Evolutionary conservation across 2,888 invertebrate species (phyloP).

Genomic region (Tenthredo livida): DNA sequence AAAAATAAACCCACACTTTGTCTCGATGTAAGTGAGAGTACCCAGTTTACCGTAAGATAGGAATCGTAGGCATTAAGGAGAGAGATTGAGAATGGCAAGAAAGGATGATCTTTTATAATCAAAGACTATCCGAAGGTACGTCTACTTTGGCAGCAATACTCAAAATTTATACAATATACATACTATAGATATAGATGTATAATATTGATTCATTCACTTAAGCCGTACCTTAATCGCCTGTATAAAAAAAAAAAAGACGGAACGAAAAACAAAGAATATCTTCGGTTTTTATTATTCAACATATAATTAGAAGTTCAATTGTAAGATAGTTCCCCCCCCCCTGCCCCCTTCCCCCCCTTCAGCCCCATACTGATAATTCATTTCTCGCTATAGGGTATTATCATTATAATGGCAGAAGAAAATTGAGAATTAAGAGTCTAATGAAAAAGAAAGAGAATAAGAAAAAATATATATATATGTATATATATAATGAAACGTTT

Average conservation of each 20-base stretch:
- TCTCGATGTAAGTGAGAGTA: conserved; percentile 68
- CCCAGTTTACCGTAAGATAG: conserved; percentile 68
- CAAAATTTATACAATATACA: not conserved
- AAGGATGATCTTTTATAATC: conserved; percentile 64
- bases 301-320: conserved; percentile 13
- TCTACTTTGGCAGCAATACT: conserved; percentile 75
- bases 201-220: conserved; percentile 30
- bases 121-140: conserved; percentile 67
- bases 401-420: not conserved
- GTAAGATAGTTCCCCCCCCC: conserved; percentile 16
- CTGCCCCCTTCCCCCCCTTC: not conserved
- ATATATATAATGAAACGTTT: not conserved
- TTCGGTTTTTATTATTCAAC: not conserved
- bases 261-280: not conserved
- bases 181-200: not conserved
- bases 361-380: not conserved
- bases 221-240: conserved; percentile 20
- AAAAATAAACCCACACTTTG: conserved; percentile 48
- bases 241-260: not conserved
- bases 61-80: conserved; percentile 68
- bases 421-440: not conserved
- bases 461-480: not conserved
- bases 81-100: conserved; percentile 67
- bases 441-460: not conserved
- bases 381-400: not conserved